Percentiles rank a stretch among this genome's conserved stretches.
Conservation (phyloP, 2,888 invertebrate species). For the Metallyticus violacea region DNA sequence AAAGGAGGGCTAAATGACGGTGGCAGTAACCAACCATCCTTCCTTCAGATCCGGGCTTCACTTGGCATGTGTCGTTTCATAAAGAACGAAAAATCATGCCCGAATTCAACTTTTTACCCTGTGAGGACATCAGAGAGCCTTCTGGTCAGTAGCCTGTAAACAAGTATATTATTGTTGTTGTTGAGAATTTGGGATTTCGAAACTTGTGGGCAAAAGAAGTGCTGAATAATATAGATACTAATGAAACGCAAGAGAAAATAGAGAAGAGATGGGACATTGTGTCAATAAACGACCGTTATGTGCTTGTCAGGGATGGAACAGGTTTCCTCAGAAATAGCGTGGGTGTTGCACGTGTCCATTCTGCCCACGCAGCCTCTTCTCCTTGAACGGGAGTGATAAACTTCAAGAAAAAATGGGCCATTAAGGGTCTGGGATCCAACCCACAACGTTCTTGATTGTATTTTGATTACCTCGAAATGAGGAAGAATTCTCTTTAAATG, state of each 20-base stretch:
- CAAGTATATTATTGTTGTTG: too few species aligned
- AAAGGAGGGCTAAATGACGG: too few species aligned
- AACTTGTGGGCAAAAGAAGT: neutral
- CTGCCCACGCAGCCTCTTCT: neutral
- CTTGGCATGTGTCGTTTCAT: too few species aligned
- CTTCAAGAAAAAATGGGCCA: neutral
- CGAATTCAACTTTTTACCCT: too few species aligned
- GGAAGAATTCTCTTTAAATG: neutral
- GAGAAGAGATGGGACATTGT: neutral
- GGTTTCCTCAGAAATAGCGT: neutral
- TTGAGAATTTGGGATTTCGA: neutral
- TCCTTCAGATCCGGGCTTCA: too few species aligned
- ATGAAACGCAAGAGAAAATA: neutral
- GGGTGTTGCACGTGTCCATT: neutral
- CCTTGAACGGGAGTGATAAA: neutral
- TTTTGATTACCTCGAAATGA: neutral
- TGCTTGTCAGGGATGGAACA: neutral
- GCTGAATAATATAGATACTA: neutral
- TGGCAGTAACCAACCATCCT: too few species aligned
- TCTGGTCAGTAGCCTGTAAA: too few species aligned
- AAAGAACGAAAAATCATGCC: too few species aligned
- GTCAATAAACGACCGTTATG: neutral
- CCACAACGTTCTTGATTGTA: neutral
- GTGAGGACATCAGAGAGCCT: too few species aligned
- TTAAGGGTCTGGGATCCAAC: neutral